Conservation (phyloP, 2,797 vertebrate genomes). For the Sebastes vulpes region DNA sequence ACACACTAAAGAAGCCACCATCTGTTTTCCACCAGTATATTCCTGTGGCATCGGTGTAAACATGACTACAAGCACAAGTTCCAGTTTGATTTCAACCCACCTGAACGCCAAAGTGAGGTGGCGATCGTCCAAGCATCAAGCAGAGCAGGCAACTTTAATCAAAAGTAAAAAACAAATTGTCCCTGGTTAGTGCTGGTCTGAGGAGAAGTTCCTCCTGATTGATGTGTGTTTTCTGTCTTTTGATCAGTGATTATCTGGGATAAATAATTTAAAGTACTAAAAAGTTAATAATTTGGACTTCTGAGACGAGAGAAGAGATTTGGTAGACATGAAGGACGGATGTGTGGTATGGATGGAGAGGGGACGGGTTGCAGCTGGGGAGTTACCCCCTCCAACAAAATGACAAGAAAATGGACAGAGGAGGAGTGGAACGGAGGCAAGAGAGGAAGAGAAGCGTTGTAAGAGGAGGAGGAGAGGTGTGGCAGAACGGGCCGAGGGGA, state of each 20-base stretch:
- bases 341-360: not conserved
- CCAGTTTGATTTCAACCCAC: not conserved
- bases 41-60: not conserved
- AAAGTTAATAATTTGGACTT: conserved; percentile 84
- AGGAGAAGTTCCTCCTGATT: conserved; percentile 70
- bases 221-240: conserved; percentile 83
- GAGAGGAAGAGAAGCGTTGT: conserved; percentile 40
- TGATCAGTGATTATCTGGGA: conserved; percentile 86
- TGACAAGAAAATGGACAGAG: conserved; percentile 39
- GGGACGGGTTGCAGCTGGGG: conserved; percentile 13
- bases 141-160: not conserved
- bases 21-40: conserved; percentile 33
- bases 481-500: conserved; percentile 79
- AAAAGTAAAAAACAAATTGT: conserved; percentile 24
- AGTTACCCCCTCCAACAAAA: not conserved
- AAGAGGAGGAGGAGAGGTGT: conserved; percentile 83
- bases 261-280: conserved; percentile 87
- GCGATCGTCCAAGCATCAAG: accelerated
- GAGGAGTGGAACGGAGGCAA: not conserved
- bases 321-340: conserved; percentile 50
- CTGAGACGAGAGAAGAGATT: conserved; percentile 37
- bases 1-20: conserved; percentile 45
- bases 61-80: too few species aligned
- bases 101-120: not conserved
- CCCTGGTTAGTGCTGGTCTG: conserved; percentile 38